phyloP scores from a whole-genome alignment of 1,140 invertebrate species.

The Euwallacea fornicatus region DNA sequence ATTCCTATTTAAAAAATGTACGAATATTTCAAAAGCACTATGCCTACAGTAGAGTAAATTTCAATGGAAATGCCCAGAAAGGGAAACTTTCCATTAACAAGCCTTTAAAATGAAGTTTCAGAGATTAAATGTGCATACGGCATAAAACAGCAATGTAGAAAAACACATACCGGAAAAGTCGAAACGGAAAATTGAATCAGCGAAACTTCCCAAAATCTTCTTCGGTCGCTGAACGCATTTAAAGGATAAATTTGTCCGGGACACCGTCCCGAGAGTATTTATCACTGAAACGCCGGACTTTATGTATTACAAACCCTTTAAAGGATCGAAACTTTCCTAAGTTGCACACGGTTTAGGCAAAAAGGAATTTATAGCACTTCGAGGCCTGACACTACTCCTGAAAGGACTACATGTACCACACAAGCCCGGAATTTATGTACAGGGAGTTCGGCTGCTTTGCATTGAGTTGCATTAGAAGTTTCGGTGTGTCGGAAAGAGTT shows the following conservation, averaged over 20 bases:
- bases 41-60: neutral
- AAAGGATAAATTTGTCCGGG: slow-evolving; percentile 33
- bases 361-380: slow-evolving; percentile 39
- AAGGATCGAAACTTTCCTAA: slow-evolving; percentile 35
- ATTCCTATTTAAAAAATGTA: too few relatives aligned
- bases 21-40: too few relatives aligned
- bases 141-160: too few relatives aligned
- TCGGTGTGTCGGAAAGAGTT: slow-evolving; percentile 1
- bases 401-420: slow-evolving; percentile 27
- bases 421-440: slow-evolving; percentile 32
- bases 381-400: slow-evolving; percentile 29
- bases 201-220: slow-evolving; percentile 17
- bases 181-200: neutral
- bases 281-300: slow-evolving; percentile 36
- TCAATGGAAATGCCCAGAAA: neutral
- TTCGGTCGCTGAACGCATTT: slow-evolving; percentile 2
- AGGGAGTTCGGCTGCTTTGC: slow-evolving; percentile 25
- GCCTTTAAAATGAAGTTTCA: neutral
- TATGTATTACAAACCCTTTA: slow-evolving; percentile 38
- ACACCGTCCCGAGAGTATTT: slow-evolving; percentile 34
- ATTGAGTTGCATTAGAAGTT: slow-evolving; percentile 23
- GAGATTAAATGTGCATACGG: too few relatives aligned
- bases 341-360: slow-evolving; percentile 36
- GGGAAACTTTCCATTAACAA: neutral
- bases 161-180: too few relatives aligned